A percentile compares a stretch with the other conserved stretches of the same genome.
Conservation (phyloP, 2,888 invertebrate species). For the Tipula helvola region DNA sequence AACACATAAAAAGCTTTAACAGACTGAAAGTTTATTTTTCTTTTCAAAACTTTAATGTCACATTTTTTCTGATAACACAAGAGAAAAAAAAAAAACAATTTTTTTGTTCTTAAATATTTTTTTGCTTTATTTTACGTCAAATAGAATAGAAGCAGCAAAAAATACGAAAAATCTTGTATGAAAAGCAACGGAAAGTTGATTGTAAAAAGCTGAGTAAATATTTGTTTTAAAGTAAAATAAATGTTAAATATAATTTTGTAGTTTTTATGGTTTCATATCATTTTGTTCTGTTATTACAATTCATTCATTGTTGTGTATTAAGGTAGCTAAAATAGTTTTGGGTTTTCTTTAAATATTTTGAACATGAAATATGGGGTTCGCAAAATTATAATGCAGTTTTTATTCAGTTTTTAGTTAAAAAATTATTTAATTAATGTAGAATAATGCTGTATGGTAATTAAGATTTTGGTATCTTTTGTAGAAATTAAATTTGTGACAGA, state of each 20-base stretch:
- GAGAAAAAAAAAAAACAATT: neutral
- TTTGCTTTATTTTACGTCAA: neutral
- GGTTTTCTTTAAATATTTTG: neutral
- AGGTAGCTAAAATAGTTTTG: neutral
- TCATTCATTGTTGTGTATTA: neutral
- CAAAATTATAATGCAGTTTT: no score
- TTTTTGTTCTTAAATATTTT: neutral
- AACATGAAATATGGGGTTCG: neutral
- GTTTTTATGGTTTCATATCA: neutral
- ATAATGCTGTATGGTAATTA: no score
- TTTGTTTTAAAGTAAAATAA: constrained; percentile 4
- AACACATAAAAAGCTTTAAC: neutral
- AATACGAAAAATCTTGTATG: neutral
- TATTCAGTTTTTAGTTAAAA: no score
- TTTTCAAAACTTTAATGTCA: neutral
- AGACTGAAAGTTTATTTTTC: constrained; percentile 4
- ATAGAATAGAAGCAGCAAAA: neutral
- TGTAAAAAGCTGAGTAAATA: constrained; percentile 4
- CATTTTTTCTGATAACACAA: neutral
- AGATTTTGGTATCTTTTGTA: no score
- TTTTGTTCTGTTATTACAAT: neutral
- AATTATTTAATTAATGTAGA: no score
- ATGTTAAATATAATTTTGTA: neutral
- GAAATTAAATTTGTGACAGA: no score
- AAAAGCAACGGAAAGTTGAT: neutral